These are phyloP conservation scores for Phalacrocorax carbo DNA, from an alignment of 2,113 vertebrate genomes.

Conservation along the genomic window DNA sequence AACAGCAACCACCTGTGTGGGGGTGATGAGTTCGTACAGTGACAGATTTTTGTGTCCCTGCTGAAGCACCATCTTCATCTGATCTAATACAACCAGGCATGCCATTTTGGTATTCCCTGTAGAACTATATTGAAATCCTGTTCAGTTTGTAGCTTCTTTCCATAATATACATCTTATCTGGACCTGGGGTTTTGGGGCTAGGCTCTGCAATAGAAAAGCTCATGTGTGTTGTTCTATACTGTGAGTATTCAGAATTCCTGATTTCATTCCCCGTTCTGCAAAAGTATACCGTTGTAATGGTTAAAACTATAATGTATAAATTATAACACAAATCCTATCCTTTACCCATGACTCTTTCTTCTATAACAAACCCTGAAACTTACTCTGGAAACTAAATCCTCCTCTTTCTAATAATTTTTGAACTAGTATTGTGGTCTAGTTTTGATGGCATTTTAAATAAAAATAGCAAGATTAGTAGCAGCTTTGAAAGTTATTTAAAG, in stretches of 20 bases:
- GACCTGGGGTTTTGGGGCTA: neutral
- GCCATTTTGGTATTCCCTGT: neutral
- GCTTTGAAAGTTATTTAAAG: neutral
- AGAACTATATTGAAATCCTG: neutral
- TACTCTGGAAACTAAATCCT: neutral
- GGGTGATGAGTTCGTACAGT: neutral
- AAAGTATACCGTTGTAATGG: neutral
- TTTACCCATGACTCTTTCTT: neutral
- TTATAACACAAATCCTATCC: neutral
- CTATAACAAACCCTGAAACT: neutral
- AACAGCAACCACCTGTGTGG: rapidly evolving
- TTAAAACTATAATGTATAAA: neutral
- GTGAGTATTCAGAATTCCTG: neutral
- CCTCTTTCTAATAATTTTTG: neutral
- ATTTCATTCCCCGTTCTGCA: neutral
- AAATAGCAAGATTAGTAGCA: neutral
- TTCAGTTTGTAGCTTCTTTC: neutral
- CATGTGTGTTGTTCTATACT: neutral
- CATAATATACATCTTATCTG: neutral
- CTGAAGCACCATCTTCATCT: neutral
- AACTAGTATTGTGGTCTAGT: neutral
- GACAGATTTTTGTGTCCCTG: neutral
- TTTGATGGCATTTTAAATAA: neutral
- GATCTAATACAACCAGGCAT: neutral
- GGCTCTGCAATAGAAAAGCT: neutral